Conservation (phyloP, 2,113 vertebrate genomes). For the Xerus inauris region DNA sequence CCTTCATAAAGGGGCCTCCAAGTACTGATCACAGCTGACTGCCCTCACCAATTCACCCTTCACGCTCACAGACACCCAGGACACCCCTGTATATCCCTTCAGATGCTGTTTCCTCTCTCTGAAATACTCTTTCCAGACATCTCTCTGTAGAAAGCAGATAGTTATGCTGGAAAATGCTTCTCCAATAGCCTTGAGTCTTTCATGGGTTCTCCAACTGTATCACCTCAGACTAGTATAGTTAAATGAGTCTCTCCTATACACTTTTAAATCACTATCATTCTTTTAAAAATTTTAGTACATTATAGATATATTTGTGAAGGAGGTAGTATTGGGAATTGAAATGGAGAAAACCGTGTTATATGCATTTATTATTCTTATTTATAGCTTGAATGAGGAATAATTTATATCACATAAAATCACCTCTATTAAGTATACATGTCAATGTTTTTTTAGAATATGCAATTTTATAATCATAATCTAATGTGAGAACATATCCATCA, state of each 20-base stretch:
- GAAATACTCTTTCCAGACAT: background rate
- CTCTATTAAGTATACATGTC: background rate
- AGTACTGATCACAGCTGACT: accelerated
- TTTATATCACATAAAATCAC: background rate
- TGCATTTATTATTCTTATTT: too few species aligned
- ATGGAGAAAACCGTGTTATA: too few species aligned
- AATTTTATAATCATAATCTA: background rate
- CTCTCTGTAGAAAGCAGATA: background rate
- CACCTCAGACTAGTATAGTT: background rate
- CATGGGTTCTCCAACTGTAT: background rate
- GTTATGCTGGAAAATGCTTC: background rate
- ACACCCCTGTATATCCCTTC: background rate
- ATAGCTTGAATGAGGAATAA: background rate
- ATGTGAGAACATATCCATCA: conserved; percentile 10
- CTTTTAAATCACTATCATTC: background rate
- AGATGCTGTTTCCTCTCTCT: background rate
- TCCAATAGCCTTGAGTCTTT: background rate
- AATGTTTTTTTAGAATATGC: background rate
- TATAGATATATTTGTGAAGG: too few species aligned
- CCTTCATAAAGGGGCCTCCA: background rate
- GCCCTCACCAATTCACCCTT: background rate
- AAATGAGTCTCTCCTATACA: background rate
- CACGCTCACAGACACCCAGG: background rate
- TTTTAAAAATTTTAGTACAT: background rate
- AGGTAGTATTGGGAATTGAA: too few species aligned